These are phyloP conservation scores for Holocentrus rufus DNA, from an alignment of 2,797 vertebrate genomes.

Conservation along the genomic window DNA sequence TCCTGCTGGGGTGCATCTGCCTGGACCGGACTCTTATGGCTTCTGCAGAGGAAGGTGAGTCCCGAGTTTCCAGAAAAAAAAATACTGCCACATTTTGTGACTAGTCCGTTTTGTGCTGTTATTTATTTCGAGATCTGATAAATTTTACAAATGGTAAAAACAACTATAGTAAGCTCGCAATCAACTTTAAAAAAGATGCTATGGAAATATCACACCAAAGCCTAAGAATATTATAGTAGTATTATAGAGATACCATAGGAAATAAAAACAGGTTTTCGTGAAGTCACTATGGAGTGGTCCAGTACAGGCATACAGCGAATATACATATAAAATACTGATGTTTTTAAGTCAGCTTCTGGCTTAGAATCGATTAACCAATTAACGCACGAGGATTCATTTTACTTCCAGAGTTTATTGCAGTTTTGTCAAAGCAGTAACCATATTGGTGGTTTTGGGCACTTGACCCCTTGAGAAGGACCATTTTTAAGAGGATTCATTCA, in stretches of 20 bases:
- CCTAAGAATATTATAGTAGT: too few species aligned
- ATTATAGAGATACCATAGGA: too few species aligned
- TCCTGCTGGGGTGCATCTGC: slow-evolving; percentile 71
- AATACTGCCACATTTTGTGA: slow-evolving; percentile 1
- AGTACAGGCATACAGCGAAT: too few species aligned
- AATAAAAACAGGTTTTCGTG: too few species aligned
- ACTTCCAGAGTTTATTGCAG: slow-evolving; percentile 1
- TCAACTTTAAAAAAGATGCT: slow-evolving; percentile 17
- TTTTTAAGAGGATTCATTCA: slow-evolving; percentile 25
- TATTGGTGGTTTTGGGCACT: slow-evolving; percentile 6
- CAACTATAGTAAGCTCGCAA: slow-evolving; percentile 29
- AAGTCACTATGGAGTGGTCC: too few species aligned
- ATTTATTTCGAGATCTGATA: too few species aligned
- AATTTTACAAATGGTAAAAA: too few species aligned
- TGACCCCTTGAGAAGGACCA: slow-evolving; percentile 18
- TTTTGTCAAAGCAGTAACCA: slow-evolving; percentile 9
- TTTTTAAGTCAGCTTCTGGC: too few species aligned
- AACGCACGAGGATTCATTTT: neutral
- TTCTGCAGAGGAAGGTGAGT: slow-evolving; percentile 84
- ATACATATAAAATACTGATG: too few species aligned
- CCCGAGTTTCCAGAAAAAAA: neutral
- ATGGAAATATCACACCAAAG: neutral
- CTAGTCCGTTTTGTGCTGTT: too few species aligned
- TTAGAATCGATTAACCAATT: too few species aligned
- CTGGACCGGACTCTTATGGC: slow-evolving; percentile 62